Conservation (phyloP, 35 echinoderm and acorn worm genomes). For the Acanthaster planci region DNA sequence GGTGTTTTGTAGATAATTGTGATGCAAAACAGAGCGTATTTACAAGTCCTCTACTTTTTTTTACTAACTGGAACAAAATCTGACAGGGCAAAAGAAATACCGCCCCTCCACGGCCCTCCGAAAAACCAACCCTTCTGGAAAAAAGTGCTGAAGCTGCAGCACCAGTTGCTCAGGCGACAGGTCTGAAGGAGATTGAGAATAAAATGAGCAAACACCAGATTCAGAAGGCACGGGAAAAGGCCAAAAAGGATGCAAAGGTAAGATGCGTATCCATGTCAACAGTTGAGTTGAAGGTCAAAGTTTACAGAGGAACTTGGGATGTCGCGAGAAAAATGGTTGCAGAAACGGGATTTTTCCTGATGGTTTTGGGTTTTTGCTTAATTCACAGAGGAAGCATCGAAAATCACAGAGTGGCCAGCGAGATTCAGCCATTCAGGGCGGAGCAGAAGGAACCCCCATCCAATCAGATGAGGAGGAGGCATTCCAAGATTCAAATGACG, state of each 20-base stretch:
- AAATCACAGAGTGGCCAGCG: slow-evolving; percentile 36
- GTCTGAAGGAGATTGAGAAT: slow-evolving; percentile 15
- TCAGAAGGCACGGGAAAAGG: slow-evolving; percentile 84
- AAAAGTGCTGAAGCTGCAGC: slow-evolving; percentile 19
- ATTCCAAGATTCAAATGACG: slow-evolving; percentile 83
- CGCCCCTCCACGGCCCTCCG: neutral
- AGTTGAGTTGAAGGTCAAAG: too few relatives aligned
- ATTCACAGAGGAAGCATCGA: slow-evolving; percentile 58
- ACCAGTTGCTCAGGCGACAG: slow-evolving; percentile 15
- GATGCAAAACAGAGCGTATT: too few relatives aligned
- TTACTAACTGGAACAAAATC: too few relatives aligned
- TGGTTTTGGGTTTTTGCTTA: too few relatives aligned
- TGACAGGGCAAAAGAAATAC: slow-evolving; percentile 14
- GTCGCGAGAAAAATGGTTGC: too few relatives aligned
- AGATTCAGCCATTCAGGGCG: slow-evolving; percentile 25
- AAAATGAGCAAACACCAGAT: slow-evolving; percentile 91
- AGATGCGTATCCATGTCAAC: neutral
- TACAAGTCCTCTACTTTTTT: too few relatives aligned
- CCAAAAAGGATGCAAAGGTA: slow-evolving; percentile 77
- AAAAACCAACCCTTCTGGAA: slow-evolving; percentile 29
- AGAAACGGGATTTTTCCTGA: too few relatives aligned
- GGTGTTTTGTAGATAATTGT: too few relatives aligned
- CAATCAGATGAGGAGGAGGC: slow-evolving; percentile 69
- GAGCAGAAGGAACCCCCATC: slow-evolving; percentile 48
- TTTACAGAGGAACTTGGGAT: too few relatives aligned